Evolutionary conservation across 1,140 invertebrate genomes (phyloP), one percentile per base, ranked within the genome.

Genomic region (Bradynema listronoti): DNA sequence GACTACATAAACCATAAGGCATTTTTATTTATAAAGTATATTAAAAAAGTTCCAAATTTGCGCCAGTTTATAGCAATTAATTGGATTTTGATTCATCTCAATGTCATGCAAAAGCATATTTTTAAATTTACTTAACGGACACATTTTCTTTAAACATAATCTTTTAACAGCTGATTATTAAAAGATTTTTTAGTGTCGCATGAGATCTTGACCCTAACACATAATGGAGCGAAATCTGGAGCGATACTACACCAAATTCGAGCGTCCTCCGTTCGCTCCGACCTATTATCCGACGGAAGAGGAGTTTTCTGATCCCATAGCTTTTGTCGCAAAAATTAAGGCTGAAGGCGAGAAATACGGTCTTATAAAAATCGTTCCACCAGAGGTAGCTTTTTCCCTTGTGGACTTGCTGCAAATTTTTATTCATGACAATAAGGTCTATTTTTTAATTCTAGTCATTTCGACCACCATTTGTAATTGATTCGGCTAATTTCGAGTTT

Each of bases 401-500:
- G 11, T 39, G 36, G 19, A 39, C 36, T 11, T 39, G 36, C 19
- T 39, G 19, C 36, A 39, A 39, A 39, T 39, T 39, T 19, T 39
- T 39, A 39, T 39, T 39, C 19, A 19, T 19, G 11, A 19, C 19
- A 39, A 19, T 39, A 11, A 19, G 11, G 19, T 39, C 36, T 11
- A 39, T 11, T 39, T 39, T 39, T 39, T 39, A 39, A 30, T 73
- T 36, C 81, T 90, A 88, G 61, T 87, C 90, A 75, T 97, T 92
- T 91, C 89, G 92, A 76, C 92, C 92, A 52, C 91, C 93, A 34
- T 98, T 97, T 83, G 90, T 90, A 22, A 91, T 97, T 24, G 89
- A 97, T 82, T 89, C 95, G 24, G 90, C 96, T 75, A 89, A 88
- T 73, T 87, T 72, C 39, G 50, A 87, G 76, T 98, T 99, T 81